These are phyloP conservation scores for Hyposmocoma kahamanoa DNA, from an alignment of 1,140 invertebrate species.

Conservation along the genomic window DNA sequence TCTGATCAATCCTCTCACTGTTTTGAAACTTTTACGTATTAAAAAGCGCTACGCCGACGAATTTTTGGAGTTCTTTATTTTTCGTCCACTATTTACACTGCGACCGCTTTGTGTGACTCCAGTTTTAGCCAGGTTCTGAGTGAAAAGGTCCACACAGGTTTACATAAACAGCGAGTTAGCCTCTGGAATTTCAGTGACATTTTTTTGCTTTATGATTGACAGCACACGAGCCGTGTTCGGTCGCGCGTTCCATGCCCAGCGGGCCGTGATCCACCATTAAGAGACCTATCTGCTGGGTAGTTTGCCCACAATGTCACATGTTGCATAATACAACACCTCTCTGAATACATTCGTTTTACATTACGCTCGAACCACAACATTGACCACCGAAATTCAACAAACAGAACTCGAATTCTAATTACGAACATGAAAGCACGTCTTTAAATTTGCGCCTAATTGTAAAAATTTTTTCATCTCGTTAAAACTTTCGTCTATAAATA, in stretches of 20 bases:
- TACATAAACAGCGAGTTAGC: constrained; percentile 52
- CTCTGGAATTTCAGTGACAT: constrained; percentile 49
- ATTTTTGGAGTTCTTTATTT: constrained; percentile 7
- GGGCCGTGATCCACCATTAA: constrained; percentile 56
- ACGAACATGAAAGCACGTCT: constrained; percentile 40
- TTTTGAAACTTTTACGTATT: too few relatives aligned
- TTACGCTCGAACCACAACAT: constrained; percentile 19
- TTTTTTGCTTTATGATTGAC: constrained; percentile 71
- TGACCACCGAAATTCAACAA: constrained; percentile 27
- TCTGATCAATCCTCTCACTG: too few relatives aligned
- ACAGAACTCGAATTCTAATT: constrained; percentile 35
- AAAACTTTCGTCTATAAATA: constrained; percentile 70
- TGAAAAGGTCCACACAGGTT: constrained; percentile 37
- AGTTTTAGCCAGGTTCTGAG: constrained; percentile 28
- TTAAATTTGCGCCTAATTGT: constrained; percentile 49
- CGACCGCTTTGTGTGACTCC: constrained; percentile 30
- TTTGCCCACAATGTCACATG: constrained; percentile 48
- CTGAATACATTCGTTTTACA: constrained; percentile 21
- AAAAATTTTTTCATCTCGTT: constrained; percentile 63
- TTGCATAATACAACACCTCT: constrained; percentile 39
- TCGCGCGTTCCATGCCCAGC: constrained; percentile 58
- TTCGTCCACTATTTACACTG: constrained; percentile 21
- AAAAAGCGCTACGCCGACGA: not conserved
- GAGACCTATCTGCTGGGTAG: constrained; percentile 48
- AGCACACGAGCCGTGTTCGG: constrained; percentile 66